A percentile compares a stretch with the other conserved stretches of the same genome.
Evolutionary conservation across 2,113 vertebrate genomes (phyloP).

Genomic region (Taxidea taxus): DNA sequence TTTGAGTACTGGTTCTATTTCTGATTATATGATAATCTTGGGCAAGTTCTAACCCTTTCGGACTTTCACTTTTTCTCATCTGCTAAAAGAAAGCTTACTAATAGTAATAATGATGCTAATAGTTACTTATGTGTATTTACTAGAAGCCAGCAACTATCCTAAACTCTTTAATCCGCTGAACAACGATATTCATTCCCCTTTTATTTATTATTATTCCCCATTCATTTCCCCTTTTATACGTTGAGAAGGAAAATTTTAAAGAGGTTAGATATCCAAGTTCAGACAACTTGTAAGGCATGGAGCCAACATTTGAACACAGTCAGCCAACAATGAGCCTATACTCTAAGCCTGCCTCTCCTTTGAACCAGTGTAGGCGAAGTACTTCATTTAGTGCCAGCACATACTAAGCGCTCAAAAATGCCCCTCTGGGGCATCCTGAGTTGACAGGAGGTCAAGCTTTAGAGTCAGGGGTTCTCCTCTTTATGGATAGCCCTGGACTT

Average conservation of each 20-base stretch:
- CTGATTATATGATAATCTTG: not conserved
- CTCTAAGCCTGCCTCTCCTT: not conserved
- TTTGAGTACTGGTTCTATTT: not conserved
- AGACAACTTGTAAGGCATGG: not conserved
- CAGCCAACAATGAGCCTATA: not conserved
- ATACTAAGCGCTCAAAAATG: not conserved
- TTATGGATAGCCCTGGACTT: not conserved
- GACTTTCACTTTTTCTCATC: constrained; percentile 6
- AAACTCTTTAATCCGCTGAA: not conserved
- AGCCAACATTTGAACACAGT: not conserved
- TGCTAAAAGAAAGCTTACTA: not conserved
- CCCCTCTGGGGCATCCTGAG: not conserved
- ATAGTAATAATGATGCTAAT: not conserved
- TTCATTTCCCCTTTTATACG: not conserved
- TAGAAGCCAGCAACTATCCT: not conserved
- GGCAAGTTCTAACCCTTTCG: not conserved
- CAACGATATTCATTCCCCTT: too few species aligned
- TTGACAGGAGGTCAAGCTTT: not conserved
- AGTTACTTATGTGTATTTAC: not conserved
- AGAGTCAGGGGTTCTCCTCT: not conserved
- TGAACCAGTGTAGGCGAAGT: not conserved
- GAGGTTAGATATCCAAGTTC: not conserved
- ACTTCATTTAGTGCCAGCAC: not conserved
- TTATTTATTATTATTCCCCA: not conserved
- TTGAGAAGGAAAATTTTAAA: not conserved